Evolutionary conservation across 2,797 vertebrate genomes (phyloP).

Genomic region (Coendou prehensilis): DNA sequence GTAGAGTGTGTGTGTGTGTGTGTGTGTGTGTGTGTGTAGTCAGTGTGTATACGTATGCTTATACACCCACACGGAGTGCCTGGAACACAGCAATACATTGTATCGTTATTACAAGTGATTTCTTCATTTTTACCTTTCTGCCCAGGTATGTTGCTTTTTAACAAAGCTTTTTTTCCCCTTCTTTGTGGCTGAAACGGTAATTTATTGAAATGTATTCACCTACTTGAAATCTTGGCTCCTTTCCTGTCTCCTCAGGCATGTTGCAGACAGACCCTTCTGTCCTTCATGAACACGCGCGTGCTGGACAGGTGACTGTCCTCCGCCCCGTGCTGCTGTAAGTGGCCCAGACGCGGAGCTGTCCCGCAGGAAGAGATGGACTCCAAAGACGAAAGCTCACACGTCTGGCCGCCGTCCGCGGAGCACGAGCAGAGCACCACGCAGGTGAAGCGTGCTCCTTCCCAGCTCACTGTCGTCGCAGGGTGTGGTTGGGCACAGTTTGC

Average conservation of each 20-base stretch:
- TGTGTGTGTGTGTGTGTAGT: neutral
- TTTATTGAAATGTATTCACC: neutral
- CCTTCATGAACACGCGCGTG: conserved; percentile 65
- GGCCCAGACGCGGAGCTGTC: conserved; percentile 75
- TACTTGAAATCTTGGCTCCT: conserved; percentile 62
- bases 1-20: neutral
- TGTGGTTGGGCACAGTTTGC: neutral
- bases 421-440: conserved; percentile 88
- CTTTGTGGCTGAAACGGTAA: conserved; percentile 6
- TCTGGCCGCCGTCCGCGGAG: conserved; percentile 89
- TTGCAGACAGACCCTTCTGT: conserved; percentile 70
- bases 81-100: neutral
- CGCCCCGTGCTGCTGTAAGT: conserved; percentile 67
- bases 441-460: conserved; percentile 83
- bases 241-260: conserved; percentile 80
- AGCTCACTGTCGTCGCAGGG: neutral
- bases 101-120: conserved; percentile 12
- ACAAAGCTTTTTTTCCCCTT: neutral
- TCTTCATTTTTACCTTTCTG: conserved; percentile 54
- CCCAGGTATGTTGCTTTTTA: neutral
- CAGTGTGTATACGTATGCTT: neutral
- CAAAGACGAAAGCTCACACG: conserved; percentile 89
- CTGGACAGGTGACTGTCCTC: conserved; percentile 86
- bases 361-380: conserved; percentile 87
- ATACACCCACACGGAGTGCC: neutral